Evolutionary conservation across 2,797 vertebrate genomes (phyloP).

Genomic region (Ibycter americanus): DNA sequence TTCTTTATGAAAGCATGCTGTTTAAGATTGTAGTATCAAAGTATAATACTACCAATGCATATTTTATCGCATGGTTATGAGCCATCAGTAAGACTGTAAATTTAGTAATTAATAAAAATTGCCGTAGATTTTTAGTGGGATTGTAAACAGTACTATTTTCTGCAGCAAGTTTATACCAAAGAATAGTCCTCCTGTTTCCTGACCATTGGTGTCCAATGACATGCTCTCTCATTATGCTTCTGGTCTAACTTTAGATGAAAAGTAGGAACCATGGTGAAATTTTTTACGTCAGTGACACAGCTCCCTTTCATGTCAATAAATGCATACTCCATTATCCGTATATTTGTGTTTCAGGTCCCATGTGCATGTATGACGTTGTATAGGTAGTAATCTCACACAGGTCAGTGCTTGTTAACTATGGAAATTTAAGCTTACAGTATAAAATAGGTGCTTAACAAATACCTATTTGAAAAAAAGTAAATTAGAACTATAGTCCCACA

Average conservation of each 20-base stretch:
- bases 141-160: background rate
- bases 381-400: background rate
- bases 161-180: background rate
- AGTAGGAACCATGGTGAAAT: background rate
- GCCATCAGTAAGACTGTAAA: background rate
- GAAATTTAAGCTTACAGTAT: background rate
- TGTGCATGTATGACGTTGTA: background rate
- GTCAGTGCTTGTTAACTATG: background rate
- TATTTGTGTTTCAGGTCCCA: background rate
- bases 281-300: background rate
- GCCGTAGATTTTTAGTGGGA: background rate
- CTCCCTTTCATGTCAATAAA: background rate
- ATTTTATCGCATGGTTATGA: background rate
- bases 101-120: background rate
- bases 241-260: background rate
- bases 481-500: background rate
- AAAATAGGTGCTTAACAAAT: background rate
- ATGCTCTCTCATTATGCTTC: accelerated
- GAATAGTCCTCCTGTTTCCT: background rate
- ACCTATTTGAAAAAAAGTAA: background rate
- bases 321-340: background rate
- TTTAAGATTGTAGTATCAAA: background rate
- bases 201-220: background rate
- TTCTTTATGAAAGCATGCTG: background rate
- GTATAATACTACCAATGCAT: background rate